Base-by-base conservation (phyloP, 2,888 invertebrate genomes). In the Heteropelma amictum region DNA sequence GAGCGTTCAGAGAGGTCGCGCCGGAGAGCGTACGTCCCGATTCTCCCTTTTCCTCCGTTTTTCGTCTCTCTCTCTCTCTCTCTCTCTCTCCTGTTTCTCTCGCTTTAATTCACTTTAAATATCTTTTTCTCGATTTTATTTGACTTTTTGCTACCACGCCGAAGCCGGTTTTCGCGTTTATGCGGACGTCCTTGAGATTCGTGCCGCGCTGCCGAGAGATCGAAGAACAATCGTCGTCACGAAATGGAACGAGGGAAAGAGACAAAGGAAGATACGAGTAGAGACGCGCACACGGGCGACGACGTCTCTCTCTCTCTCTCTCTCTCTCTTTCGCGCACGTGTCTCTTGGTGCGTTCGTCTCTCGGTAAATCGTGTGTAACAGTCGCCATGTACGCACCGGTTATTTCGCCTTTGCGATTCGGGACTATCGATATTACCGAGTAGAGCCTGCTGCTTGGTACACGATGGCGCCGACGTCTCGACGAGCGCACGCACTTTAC, bases 181-280 rank as follows among this genome's bases (percentile, higher is more conserved):
- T 72, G 67, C 71, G 71, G 86, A 85, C 86, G 88, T 88, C 88
- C 88, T 88, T 88, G 88, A 88, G 87, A 87, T 87, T 87, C 87
- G 86, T 86, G 85, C 84, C 83, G 85, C 83, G 83, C 85, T 86
- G 85, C 84, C 83, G 85, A 83, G 83, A 85, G 84, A 84, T 86
- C 84, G 83, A 81, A 81, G 83, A 86, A 84, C 86, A 84, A 84
- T 80, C 78, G 67, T 72, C 76, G 80, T 71, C 61, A 56, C 61
- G 54, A 47, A 70, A 61, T 45, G 45, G 53, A 64, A 64, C 64
- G 63, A 26, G 51, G 28, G 67, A 47, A 26, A 38, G 61, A 33
- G 61, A 63, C 54, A 30, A 42, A 58, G 63, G 61, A 53, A 33
- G 56, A 73, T 42, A n/a, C n/a, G n/a, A 63, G n/a, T n/a, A n/a